Percentiles rank a stretch among this genome's conserved stretches.
Evolutionary conservation across 2,113 vertebrate species (phyloP).

Genomic region (Melanerpes aurifrons): DNA sequence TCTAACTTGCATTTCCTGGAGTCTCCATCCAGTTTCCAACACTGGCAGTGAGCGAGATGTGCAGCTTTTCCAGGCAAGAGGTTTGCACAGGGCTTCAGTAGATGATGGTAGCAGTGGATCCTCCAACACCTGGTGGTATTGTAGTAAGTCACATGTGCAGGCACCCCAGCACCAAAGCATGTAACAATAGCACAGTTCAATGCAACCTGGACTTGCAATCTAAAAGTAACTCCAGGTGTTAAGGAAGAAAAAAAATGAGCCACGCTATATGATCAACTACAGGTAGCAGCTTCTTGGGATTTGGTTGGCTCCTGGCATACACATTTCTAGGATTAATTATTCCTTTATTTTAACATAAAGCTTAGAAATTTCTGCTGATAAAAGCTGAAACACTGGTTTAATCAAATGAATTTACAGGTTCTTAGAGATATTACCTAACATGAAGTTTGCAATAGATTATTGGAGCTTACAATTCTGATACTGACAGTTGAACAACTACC

Average conservation of each 20-base stretch:
- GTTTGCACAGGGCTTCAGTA: not conserved
- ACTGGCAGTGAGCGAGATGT: accelerated
- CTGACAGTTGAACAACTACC: not conserved
- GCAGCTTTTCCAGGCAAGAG: not conserved
- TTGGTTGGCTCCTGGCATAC: not conserved
- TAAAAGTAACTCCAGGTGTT: not conserved
- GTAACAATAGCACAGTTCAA: not conserved
- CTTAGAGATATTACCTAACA: not conserved
- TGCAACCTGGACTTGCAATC: not conserved
- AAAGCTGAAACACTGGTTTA: not conserved
- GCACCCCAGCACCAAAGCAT: accelerated
- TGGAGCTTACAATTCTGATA: not conserved
- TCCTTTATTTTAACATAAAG: not conserved
- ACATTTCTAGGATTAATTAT: not conserved
- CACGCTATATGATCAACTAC: accelerated
- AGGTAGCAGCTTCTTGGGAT: not conserved
- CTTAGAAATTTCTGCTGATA: not conserved
- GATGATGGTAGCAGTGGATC: not conserved
- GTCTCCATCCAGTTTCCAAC: not conserved
- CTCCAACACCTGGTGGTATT: accelerated
- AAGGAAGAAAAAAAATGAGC: not conserved
- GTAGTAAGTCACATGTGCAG: not conserved
- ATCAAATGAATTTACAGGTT: accelerated
- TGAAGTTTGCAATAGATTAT: not conserved
- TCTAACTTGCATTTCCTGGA: not conserved